A percentile compares a stretch with the other conserved stretches of the same genome.
Conservation (phyloP, 2,797 vertebrate genomes). For the Myripristis jacobus region DNA sequence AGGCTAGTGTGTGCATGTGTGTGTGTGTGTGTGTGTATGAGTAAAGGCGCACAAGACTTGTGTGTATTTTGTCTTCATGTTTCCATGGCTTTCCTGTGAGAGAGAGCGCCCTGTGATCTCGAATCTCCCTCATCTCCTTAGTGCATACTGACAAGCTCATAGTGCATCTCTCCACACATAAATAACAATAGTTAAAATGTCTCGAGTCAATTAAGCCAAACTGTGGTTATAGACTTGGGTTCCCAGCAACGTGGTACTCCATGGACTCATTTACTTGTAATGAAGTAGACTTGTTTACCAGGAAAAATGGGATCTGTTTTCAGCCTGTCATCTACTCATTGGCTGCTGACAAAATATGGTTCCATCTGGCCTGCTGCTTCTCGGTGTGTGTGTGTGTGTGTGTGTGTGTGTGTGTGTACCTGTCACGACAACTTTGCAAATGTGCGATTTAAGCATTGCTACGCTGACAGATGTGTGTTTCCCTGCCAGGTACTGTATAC, state of each 20-base stretch:
- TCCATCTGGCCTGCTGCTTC: slow-evolving; percentile 44
- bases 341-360: slow-evolving; percentile 43
- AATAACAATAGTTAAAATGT: slow-evolving; percentile 53
- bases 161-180: slow-evolving; percentile 30
- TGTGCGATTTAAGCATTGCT: slow-evolving; percentile 5
- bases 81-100: not conserved
- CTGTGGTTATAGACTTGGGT: slow-evolving; percentile 53
- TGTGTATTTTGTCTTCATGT: not conserved
- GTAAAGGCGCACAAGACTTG: not conserved
- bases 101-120: not conserved
- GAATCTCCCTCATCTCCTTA: slow-evolving; percentile 4
- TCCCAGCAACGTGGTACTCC: slow-evolving; percentile 41
- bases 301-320: slow-evolving; percentile 45
- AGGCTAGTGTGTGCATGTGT: slow-evolving; percentile 10
- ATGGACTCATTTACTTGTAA: slow-evolving; percentile 50
- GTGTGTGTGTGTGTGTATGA: slow-evolving; percentile 1
- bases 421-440: slow-evolving; percentile 30
- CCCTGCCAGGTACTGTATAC: slow-evolving; percentile 5
- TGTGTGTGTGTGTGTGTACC: slow-evolving; percentile 6
- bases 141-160: slow-evolving; percentile 11
- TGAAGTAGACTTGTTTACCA: slow-evolving; percentile 44
- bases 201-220: slow-evolving; percentile 59
- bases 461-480: slow-evolving; percentile 37
- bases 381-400: slow-evolving; percentile 6
- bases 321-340: slow-evolving; percentile 46